Evolutionary conservation across 2,113 vertebrate genomes (phyloP).

Genomic region (Ahaetulla prasina): DNA sequence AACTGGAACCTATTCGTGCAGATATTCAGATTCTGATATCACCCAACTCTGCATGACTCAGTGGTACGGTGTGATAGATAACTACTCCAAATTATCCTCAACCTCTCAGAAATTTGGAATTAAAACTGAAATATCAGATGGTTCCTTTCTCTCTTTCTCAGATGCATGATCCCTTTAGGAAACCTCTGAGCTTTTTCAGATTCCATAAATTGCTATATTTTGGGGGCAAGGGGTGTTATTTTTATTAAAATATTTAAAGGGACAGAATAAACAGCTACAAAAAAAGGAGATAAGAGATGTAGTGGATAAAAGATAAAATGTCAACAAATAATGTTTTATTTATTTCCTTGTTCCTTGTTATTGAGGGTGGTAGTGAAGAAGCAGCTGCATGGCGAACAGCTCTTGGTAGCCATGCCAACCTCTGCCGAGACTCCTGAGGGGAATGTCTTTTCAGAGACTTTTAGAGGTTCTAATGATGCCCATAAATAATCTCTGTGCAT

Average conservation of each 20-base stretch:
- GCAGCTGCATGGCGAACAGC: neutral
- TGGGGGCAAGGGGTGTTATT: neutral
- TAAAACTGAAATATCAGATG: neutral
- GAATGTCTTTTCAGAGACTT: neutral
- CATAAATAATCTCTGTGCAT: neutral
- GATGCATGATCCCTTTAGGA: neutral
- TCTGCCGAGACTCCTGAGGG: neutral
- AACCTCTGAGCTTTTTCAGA: neutral
- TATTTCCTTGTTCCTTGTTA: neutral
- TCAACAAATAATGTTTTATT: neutral
- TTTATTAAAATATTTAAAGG: neutral
- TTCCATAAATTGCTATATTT: neutral
- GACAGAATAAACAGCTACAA: neutral
- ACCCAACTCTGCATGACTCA: neutral
- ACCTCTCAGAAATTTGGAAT: neutral
- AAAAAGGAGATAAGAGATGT: neutral
- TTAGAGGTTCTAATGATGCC: neutral
- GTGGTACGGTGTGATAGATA: neutral
- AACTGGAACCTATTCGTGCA: neutral
- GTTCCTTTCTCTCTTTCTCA: neutral
- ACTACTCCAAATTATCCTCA: neutral
- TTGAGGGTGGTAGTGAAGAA: neutral
- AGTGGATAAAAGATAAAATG: neutral
- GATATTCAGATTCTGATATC: neutral
- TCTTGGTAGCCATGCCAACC: neutral